Conservation (phyloP, 2,888 invertebrate genomes). For the Drosophila longiperda region DNA sequence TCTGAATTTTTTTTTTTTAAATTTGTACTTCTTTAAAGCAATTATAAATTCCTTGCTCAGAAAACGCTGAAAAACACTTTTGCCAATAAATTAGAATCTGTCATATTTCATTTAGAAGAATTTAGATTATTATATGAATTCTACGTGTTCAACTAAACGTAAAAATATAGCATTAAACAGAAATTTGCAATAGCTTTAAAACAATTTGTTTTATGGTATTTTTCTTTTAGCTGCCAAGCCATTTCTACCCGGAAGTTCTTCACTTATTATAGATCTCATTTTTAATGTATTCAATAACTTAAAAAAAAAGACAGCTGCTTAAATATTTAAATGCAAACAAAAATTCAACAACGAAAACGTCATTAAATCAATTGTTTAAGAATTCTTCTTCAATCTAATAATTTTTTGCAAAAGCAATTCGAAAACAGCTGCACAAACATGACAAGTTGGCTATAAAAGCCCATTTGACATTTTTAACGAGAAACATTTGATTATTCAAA, state of each 20-base stretch:
- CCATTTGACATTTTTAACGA: not conserved
- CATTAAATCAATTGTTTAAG: constrained; percentile 5
- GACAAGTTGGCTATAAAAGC: constrained; percentile 21
- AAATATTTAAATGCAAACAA: constrained; percentile 19
- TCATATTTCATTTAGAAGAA: no score
- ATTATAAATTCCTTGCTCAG: not conserved
- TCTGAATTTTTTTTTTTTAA: no score
- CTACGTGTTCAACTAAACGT: not conserved
- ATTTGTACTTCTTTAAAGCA: not conserved
- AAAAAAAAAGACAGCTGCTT: constrained; percentile 16
- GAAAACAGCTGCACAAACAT: constrained; percentile 33
- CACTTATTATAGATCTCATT: not conserved
- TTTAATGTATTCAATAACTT: not conserved
- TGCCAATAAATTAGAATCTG: no score
- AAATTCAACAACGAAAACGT: not conserved
- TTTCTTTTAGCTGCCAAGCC: not conserved
- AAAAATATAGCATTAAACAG: not conserved
- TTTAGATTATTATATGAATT: no score
- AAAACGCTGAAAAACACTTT: not conserved
- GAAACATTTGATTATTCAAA: constrained; percentile 5
- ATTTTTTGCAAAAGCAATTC: constrained; percentile 13
- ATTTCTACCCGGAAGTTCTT: not conserved
- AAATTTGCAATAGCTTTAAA: not conserved
- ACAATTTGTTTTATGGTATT: not conserved
- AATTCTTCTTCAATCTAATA: constrained; percentile 7